Percentiles rank a stretch among this genome's conserved stretches.
Conservation (phyloP, 2,888 invertebrate species). For the Drosophila diplacantha region DNA sequence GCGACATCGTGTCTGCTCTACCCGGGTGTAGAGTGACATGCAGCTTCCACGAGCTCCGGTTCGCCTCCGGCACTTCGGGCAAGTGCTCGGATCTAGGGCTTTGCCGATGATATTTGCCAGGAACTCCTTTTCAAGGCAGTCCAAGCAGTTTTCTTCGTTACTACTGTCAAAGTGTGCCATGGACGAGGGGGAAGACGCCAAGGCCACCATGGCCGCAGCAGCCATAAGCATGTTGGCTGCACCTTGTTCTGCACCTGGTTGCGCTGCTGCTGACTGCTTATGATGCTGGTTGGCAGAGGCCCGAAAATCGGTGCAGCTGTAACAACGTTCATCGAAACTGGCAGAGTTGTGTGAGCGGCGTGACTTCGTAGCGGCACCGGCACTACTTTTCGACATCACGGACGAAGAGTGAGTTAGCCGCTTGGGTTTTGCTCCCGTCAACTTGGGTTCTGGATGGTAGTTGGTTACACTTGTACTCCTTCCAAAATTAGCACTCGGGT, state of each 20-base stretch:
- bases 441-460: slow-evolving; percentile 50
- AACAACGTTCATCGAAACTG: slow-evolving; percentile 74
- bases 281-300: slow-evolving; percentile 37
- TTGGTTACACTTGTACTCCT: slow-evolving; percentile 58
- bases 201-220: slow-evolving; percentile 54
- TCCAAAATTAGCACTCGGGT: slow-evolving; percentile 51
- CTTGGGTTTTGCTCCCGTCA: slow-evolving; percentile 76
- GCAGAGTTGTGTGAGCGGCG: slow-evolving; percentile 65
- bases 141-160: slow-evolving; percentile 76
- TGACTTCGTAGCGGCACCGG: slow-evolving; percentile 61
- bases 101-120: slow-evolving; percentile 76
- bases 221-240: slow-evolving; percentile 55
- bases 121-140: slow-evolving; percentile 77
- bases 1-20: slow-evolving; percentile 59
- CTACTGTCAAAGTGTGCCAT: slow-evolving; percentile 56
- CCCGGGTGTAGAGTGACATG: slow-evolving; percentile 58
- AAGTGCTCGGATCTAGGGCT: slow-evolving; percentile 70
- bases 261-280: slow-evolving; percentile 19
- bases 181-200: slow-evolving; percentile 52
- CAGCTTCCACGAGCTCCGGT: slow-evolving; percentile 57
- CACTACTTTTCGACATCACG: slow-evolving; percentile 60
- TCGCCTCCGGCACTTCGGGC: slow-evolving; percentile 69
- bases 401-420: slow-evolving; percentile 71
- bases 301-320: slow-evolving; percentile 72
- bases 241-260: slow-evolving; percentile 23